Conservation (phyloP, 1,140 invertebrate genomes). For the Propsilocerus akamusi region DNA sequence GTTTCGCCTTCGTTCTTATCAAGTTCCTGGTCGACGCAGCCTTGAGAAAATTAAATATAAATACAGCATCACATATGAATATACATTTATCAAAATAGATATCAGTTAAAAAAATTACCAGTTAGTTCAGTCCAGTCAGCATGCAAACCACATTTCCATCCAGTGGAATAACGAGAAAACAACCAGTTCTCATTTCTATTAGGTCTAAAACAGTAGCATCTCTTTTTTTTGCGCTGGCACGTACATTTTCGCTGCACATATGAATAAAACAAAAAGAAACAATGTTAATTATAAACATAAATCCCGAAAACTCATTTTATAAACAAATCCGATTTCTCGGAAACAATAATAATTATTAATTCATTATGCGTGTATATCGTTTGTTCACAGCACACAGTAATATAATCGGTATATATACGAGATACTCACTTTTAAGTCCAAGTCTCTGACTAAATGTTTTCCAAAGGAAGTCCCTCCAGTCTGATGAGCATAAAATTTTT, state of each 20-base stretch:
- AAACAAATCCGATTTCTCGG: neutral
- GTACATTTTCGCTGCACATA: constrained; percentile 73
- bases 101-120: constrained; percentile 21
- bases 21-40: constrained; percentile 71
- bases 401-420: neutral
- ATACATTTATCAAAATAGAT: too few species aligned
- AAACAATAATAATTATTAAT: neutral
- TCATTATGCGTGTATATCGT: neutral
- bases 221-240: constrained; percentile 67
- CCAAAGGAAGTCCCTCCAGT: constrained; percentile 80
- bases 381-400: neutral
- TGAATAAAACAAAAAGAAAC: constrained; percentile 16
- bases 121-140: constrained; percentile 96
- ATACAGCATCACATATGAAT: neutral
- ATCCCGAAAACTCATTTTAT: neutral
- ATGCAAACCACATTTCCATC: constrained; percentile 97
- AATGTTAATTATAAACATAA: neutral
- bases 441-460: constrained; percentile 80
- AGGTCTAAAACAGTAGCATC: constrained; percentile 83
- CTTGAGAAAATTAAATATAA: neutral
- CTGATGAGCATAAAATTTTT: too few species aligned
- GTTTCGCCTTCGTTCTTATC: constrained; percentile 68
- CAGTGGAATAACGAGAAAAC: constrained; percentile 95
- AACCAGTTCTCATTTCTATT: constrained; percentile 87
- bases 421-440: constrained; percentile 49